Evolutionary conservation across 2,797 vertebrate species (phyloP).

Genomic region (Alauda arvensis): DNA sequence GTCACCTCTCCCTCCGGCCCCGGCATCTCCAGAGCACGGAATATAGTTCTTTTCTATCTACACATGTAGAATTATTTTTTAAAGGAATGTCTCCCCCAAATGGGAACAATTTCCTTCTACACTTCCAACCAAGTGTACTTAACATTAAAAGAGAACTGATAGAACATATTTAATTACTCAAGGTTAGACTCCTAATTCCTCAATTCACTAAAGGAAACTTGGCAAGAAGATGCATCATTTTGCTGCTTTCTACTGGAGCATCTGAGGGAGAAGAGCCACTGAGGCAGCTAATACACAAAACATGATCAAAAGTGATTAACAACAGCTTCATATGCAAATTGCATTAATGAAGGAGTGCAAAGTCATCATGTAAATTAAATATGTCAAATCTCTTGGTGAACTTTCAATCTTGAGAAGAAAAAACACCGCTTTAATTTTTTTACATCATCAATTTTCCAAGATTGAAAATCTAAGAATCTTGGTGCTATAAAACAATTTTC

Average conservation of each 20-base stretch:
- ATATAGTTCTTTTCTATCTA: background rate
- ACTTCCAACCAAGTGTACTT: slow-evolving; percentile 81
- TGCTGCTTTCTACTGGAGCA: slow-evolving; percentile 80
- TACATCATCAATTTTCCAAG: slow-evolving; percentile 87
- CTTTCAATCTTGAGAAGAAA: slow-evolving; percentile 91
- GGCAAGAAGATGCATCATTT: slow-evolving; percentile 83
- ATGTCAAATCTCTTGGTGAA: slow-evolving; percentile 95
- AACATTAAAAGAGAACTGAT: slow-evolving; percentile 80
- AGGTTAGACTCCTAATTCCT: slow-evolving; percentile 85
- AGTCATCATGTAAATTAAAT: slow-evolving; percentile 99
- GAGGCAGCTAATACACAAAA: slow-evolving; percentile 87
- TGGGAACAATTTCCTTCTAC: slow-evolving; percentile 76
- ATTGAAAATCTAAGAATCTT: slow-evolving; percentile 83
- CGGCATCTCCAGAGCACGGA: background rate
- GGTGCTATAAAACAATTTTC: slow-evolving; percentile 85
- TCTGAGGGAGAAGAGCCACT: slow-evolving; percentile 81
- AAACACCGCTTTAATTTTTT: slow-evolving; percentile 88
- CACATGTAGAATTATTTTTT: slow-evolving; percentile 49
- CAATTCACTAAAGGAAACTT: slow-evolving; percentile 85
- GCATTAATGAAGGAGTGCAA: slow-evolving; percentile 95
- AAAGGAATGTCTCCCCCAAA: slow-evolving; percentile 77
- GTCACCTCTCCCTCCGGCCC: background rate
- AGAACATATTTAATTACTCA: slow-evolving; percentile 85
- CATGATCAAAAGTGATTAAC: slow-evolving; percentile 93
- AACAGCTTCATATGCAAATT: slow-evolving; percentile 89